phyloP scores from a whole-genome alignment of 2,113 vertebrate species.

The Phaethornis superciliosus region DNA sequence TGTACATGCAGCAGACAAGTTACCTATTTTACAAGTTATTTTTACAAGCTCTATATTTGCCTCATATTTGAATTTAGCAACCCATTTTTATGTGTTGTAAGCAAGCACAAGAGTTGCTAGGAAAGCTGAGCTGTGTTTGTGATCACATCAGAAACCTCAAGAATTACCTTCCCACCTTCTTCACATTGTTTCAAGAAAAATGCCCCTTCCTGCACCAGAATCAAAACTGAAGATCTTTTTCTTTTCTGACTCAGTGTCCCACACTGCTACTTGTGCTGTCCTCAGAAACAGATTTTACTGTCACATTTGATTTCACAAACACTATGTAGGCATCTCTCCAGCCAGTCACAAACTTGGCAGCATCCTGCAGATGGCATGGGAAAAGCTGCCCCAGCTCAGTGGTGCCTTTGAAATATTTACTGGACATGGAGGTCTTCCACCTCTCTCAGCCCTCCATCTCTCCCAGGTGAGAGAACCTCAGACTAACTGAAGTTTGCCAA shows the following conservation, averaged over 20 bases:
- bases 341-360: slow-evolving; percentile 17
- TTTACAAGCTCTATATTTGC: background rate
- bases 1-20: background rate
- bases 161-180: background rate
- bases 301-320: slow-evolving; percentile 57
- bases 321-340: slow-evolving; percentile 13
- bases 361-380: background rate
- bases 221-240: background rate
- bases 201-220: background rate
- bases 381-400: slow-evolving; percentile 15
- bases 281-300: slow-evolving; percentile 27
- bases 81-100: background rate
- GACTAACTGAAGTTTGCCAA: background rate
- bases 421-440: background rate
- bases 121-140: background rate
- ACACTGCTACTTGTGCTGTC: background rate
- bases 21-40: background rate
- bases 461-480: background rate
- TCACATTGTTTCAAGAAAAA: background rate
- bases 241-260: background rate
- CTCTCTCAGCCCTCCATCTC: background rate
- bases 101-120: background rate
- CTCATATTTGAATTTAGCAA: background rate
- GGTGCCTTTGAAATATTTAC: background rate
- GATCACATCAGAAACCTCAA: background rate